Percentiles rank a stretch among this genome's conserved stretches.
Conservation (phyloP, 2,797 vertebrate genomes). For the Notolabrus celidotus region DNA sequence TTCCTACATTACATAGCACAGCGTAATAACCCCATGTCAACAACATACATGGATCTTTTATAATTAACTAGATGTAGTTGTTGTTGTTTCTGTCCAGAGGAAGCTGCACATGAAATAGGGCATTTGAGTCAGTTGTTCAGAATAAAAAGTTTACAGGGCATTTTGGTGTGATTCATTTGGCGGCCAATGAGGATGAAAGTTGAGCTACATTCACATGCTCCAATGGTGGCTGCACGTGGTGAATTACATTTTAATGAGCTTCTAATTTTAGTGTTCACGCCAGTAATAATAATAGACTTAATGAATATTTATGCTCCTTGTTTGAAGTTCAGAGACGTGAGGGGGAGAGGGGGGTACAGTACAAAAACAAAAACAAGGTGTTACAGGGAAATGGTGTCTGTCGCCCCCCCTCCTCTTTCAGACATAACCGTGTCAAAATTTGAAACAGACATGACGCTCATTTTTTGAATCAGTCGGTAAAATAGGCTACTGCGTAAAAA, state of each 20-base stretch:
- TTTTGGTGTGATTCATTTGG: conserved; percentile 54
- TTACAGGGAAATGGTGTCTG: conserved; percentile 41
- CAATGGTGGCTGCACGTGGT: conserved; percentile 78
- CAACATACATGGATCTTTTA: neutral
- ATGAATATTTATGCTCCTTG: conserved; percentile 83
- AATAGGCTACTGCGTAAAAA: no score
- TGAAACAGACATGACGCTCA: conserved; percentile 19
- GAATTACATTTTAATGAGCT: conserved; percentile 86
- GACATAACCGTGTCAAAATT: conserved; percentile 32
- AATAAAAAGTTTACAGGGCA: conserved; percentile 38
- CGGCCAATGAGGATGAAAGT: conserved; percentile 56
- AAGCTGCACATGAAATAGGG: neutral
- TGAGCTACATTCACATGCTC: conserved; percentile 77
- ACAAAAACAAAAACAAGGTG: conserved; percentile 46
- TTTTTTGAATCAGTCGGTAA: no score
- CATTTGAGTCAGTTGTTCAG: conserved; percentile 21
- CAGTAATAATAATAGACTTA: conserved; percentile 81
- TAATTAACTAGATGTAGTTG: neutral
- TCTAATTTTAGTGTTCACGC: conserved; percentile 84
- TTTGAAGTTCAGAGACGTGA: conserved; percentile 76
- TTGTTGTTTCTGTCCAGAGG: neutral
- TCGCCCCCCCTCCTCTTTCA: conserved; percentile 24
- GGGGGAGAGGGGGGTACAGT: conserved; percentile 49
- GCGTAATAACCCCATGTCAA: neutral
- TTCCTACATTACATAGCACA: no score